Evolutionary conservation across 2,797 vertebrate genomes (phyloP).

Genomic region (Pseudochromis fuscus): DNA sequence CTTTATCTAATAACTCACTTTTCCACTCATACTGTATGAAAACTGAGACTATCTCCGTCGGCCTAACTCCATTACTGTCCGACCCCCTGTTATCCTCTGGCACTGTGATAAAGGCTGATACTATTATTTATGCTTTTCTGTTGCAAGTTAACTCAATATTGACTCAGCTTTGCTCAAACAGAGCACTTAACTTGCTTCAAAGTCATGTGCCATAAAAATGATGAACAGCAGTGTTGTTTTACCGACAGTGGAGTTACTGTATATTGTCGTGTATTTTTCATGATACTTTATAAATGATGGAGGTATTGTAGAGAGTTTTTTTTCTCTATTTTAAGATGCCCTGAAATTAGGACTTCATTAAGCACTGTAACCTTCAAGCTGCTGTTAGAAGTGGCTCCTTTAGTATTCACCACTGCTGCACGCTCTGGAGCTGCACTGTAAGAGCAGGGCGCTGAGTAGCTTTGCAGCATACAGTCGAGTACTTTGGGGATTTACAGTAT

Average conservation of each 20-base stretch:
- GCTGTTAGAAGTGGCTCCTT: conserved; percentile 12
- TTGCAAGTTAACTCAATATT: conserved; percentile 68
- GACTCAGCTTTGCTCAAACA: conserved; percentile 53
- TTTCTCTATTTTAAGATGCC: background rate
- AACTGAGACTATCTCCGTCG: background rate
- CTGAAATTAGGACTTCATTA: conserved; percentile 7
- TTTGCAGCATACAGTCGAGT: conserved; percentile 29
- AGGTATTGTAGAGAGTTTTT: conserved; percentile 4
- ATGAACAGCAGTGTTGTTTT: conserved; percentile 46
- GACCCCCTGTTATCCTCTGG: conserved; percentile 6
- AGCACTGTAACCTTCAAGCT: background rate
- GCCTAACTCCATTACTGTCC: conserved; percentile 17
- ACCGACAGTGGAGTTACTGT: conserved; percentile 16
- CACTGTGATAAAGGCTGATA: conserved; percentile 38
- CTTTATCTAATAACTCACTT: background rate
- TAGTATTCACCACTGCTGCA: conserved; percentile 2
- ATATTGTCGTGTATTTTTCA: conserved; percentile 24
- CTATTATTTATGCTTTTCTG: conserved; percentile 50
- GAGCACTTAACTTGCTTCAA: conserved; percentile 51
- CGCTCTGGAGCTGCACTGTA: conserved; percentile 6
- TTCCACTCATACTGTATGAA: background rate
- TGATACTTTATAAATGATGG: conserved; percentile 6
- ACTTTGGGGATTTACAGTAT: conserved; percentile 42
- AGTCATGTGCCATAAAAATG: conserved; percentile 66
- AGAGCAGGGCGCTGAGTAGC: conserved; percentile 2